Evolutionary conservation across 2,888 invertebrate species (phyloP).

Genomic region (Liodrosophila aerea): DNA sequence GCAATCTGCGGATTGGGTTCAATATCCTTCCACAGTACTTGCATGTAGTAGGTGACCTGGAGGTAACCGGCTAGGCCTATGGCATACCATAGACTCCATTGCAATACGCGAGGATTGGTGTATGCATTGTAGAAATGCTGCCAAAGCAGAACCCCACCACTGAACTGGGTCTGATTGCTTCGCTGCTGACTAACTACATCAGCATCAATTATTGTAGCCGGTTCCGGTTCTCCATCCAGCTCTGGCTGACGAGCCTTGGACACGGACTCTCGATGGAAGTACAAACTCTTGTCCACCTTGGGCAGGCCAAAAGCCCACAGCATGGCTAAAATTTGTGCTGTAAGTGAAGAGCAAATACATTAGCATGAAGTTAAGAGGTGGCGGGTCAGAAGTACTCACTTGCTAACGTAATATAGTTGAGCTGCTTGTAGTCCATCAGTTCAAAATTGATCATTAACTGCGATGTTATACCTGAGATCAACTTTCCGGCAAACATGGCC

Average conservation of each 20-base stretch:
- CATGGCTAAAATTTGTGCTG: conserved; percentile 85
- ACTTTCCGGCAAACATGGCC: conserved; percentile 88
- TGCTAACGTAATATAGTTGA: conserved; percentile 87
- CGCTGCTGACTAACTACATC: conserved; percentile 14
- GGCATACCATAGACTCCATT: conserved; percentile 92
- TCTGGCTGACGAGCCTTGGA: conserved; percentile 17
- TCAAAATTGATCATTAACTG: conserved; percentile 86
- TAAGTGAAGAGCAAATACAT: conserved; percentile 29
- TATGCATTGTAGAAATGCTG: conserved; percentile 85
- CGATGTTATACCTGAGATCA: conserved; percentile 85
- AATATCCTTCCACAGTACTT: conserved; percentile 87
- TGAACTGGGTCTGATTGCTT: conserved; percentile 2
- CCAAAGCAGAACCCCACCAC: conserved; percentile 83
- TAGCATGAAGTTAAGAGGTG: too few relatives aligned
- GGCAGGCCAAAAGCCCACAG: conserved; percentile 86
- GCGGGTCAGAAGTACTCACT: conserved; percentile 84
- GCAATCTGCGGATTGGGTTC: conserved; percentile 79
- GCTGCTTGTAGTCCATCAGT: conserved; percentile 85
- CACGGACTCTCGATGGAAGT: conserved; percentile 84
- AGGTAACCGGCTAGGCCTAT: conserved; percentile 88
- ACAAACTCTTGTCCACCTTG: conserved; percentile 85
- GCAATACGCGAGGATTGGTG: conserved; percentile 85
- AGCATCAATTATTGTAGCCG: conserved; percentile 6
- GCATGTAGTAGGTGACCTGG: conserved; percentile 88
- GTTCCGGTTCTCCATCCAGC: conserved; percentile 8